Evolutionary conservation across 2,113 vertebrate genomes (phyloP), one percentile per base, ranked within the genome.

Genomic region (Halcyon senegalensis): DNA sequence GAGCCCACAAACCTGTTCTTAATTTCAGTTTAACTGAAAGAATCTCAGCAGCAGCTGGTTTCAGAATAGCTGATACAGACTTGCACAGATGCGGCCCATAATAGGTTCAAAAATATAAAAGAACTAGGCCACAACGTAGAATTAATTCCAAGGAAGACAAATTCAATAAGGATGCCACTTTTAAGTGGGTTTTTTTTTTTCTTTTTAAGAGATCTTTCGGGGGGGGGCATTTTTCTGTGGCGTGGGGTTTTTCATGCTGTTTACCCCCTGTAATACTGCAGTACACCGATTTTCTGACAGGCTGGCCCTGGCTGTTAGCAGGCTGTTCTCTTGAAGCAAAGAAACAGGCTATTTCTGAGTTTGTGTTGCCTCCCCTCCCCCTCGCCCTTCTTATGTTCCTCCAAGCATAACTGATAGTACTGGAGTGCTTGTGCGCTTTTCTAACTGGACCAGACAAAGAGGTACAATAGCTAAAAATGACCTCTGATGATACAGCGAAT

Each of bases 1-100:
- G 74, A 93, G 93, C 92, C 97, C 96, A 95, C 94, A 89, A 94
- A 97, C 95, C 97, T 98, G 98, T 96, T 98, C 96, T 94, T 98
- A 95, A 97, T 97, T 98, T 98, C 96, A 95, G 35, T 13, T 83
- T 84, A 92, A 96, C 95, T 94, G 69, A 92, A 96, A 97, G 95
- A 87, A 96, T 97, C 90, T 97, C 48, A 20, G 94, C 78, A 92
- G 94, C 97, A 98, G 97, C 98, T 98, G 97, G 88, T 97, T 96
- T 93, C 73, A 85, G 94, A 95, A 92, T 68, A 94, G 87, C 94
- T 94, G 93, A 94, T 89, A 77, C 37, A 72, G 94, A 88, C 90
- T 96, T 91, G 87, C 95, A 94, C 98, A 97, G 97, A 97, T 97
- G 97, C 97, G 97, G 92, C 86, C 93, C 91, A 62, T 95, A 86